These are phyloP conservation scores for Isoperla grammatica DNA, from an alignment of 2,888 invertebrate species.

Conservation along the genomic window DNA sequence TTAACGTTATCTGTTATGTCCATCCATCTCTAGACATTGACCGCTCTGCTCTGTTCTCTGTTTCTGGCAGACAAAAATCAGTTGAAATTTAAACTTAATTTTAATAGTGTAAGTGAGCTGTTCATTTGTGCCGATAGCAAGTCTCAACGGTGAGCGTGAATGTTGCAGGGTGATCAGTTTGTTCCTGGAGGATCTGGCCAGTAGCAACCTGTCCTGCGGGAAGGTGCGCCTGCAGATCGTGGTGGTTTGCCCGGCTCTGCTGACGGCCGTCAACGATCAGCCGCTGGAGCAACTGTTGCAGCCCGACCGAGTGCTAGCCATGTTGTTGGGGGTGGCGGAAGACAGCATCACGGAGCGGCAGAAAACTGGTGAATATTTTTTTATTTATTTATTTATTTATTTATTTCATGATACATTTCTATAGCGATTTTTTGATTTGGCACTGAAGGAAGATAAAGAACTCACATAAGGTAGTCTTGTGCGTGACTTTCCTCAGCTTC, in stretches of 20 bases:
- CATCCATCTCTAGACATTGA: too few relatives aligned
- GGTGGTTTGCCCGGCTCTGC: slow-evolving; percentile 69
- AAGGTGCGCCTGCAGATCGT: slow-evolving; percentile 59
- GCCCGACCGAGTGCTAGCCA: slow-evolving; percentile 68
- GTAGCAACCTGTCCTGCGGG: slow-evolving; percentile 45
- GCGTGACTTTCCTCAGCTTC: too few relatives aligned
- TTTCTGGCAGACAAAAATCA: neutral
- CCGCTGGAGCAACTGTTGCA: slow-evolving; percentile 55
- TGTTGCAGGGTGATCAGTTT: slow-evolving; percentile 73
- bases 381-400: too few relatives aligned
- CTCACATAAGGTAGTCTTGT: too few relatives aligned
- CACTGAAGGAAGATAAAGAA: too few relatives aligned
- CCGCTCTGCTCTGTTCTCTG: neutral
- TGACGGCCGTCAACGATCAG: slow-evolving; percentile 50
- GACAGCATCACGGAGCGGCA: slow-evolving; percentile 63
- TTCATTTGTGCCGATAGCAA: too few relatives aligned
- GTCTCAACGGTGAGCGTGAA: too few relatives aligned
- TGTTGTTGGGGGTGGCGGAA: slow-evolving; percentile 74
- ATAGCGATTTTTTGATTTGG: too few relatives aligned
- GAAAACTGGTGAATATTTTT: slow-evolving; percentile 52
- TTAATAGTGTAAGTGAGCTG: too few relatives aligned
- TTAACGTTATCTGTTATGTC: too few relatives aligned
- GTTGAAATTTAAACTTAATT: neutral
- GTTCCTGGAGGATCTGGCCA: slow-evolving; percentile 61
- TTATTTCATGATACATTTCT: too few relatives aligned